A percentile compares a stretch with the other conserved stretches of the same genome.
phyloP scores from a whole-genome alignment of 2,888 invertebrate species.

The Alentia gelatinosa region DNA sequence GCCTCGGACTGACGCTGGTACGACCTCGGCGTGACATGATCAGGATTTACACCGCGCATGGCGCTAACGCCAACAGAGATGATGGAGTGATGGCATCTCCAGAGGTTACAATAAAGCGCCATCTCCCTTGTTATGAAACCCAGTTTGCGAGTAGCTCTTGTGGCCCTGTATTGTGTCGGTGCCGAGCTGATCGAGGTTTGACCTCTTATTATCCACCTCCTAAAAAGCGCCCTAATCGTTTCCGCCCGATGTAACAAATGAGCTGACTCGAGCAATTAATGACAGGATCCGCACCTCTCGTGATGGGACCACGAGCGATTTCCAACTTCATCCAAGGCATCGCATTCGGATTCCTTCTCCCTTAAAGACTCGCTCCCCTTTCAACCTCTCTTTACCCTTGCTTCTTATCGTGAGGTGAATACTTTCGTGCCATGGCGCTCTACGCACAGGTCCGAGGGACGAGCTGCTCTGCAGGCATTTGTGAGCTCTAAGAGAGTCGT shows the following conservation, averaged over 20 bases:
- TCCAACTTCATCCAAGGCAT: too few species aligned
- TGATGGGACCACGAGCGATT: too few species aligned
- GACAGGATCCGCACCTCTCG: background rate
- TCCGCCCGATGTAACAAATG: background rate
- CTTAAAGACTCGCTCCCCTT: background rate
- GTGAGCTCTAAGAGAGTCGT: background rate
- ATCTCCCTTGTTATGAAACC: too few species aligned
- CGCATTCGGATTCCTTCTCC: too few species aligned
- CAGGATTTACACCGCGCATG: background rate
- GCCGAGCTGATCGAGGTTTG: background rate
- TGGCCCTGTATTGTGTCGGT: background rate
- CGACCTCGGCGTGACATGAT: background rate
- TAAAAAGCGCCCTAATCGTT: background rate
- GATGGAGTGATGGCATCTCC: background rate
- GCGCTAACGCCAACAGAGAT: too few species aligned
- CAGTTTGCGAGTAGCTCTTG: background rate
- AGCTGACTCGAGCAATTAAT: background rate
- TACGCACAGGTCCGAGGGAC: background rate
- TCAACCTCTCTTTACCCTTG: background rate
- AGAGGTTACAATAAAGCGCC: background rate
- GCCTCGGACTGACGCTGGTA: background rate
- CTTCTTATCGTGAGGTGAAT: background rate
- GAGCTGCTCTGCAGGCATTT: background rate
- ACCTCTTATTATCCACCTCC: too few species aligned
- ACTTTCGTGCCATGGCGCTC: background rate